A percentile compares a stretch with the other conserved stretches of the same genome.
Evolutionary conservation across 2,797 vertebrate species (phyloP).

Genomic region (Zenarchopterus dispar): DNA sequence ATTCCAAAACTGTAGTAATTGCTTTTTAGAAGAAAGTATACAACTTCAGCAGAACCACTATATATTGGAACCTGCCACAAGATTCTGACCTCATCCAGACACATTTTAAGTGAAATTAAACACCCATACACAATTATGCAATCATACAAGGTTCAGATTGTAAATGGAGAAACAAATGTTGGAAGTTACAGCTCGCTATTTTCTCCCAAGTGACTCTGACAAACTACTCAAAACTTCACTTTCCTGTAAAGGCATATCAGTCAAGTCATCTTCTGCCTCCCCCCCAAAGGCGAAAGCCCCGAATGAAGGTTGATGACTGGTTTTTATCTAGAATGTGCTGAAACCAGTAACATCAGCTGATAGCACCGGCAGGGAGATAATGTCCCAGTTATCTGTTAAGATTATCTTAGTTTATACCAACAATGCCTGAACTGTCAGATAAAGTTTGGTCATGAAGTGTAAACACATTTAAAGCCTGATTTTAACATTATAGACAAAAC

Average conservation of each 20-base stretch:
- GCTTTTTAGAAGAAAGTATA: not conserved
- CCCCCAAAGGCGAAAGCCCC: slow-evolving; percentile 24
- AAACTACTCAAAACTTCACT: slow-evolving; percentile 14
- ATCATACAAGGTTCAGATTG: not conserved
- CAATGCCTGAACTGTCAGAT: slow-evolving; percentile 17
- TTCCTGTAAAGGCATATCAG: slow-evolving; percentile 26
- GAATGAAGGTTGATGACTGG: slow-evolving; percentile 15
- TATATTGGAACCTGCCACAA: not conserved
- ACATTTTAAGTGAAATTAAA: too few relatives aligned
- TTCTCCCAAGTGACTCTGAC: slow-evolving; percentile 31
- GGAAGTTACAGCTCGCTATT: slow-evolving; percentile 9
- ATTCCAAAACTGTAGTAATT: not conserved
- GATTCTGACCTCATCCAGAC: not conserved
- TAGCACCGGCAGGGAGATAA: slow-evolving; percentile 20
- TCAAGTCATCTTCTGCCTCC: slow-evolving; percentile 23
- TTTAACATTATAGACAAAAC: not conserved
- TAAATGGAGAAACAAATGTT: not conserved
- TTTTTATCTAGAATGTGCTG: slow-evolving; percentile 33
- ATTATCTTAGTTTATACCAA: slow-evolving; percentile 38
- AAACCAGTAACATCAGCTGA: slow-evolving; percentile 23
- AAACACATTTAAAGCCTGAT: not conserved
- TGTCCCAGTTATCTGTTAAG: slow-evolving; percentile 26
- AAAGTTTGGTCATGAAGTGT: slow-evolving; percentile 6
- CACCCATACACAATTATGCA: not conserved
- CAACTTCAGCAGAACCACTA: not conserved